These are phyloP conservation scores for Alauda arvensis DNA, from an alignment of 2,797 vertebrate species.

Conservation along the genomic window DNA sequence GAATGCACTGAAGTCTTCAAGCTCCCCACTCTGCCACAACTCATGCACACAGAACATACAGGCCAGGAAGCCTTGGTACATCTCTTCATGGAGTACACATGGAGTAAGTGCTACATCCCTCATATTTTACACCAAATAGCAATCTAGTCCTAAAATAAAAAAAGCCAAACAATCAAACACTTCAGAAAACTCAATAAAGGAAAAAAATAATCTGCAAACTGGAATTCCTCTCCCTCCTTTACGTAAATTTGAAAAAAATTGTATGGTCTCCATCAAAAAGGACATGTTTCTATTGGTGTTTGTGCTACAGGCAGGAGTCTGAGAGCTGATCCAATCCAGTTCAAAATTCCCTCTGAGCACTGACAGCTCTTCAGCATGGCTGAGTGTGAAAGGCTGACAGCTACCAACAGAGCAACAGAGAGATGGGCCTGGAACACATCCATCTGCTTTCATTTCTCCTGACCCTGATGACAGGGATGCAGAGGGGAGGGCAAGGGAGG, in stretches of 20 bases:
- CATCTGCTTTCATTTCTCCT: neutral
- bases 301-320: neutral
- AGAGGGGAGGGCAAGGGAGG: neutral
- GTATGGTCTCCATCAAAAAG: neutral
- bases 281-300: fast-evolving
- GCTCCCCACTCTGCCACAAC: neutral
- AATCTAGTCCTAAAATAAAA: neutral
- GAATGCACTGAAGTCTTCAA: neutral
- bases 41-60: neutral
- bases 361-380: neutral
- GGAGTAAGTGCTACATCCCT: neutral
- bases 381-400: neutral
- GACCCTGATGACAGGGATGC: neutral
- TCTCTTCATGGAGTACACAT: neutral
- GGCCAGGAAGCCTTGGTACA: fast-evolving
- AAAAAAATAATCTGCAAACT: neutral
- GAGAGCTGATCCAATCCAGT: neutral
- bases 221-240: neutral
- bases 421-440: neutral
- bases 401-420: neutral
- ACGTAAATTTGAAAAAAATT: neutral
- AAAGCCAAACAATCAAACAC: neutral
- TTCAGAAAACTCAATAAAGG: neutral
- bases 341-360: neutral
- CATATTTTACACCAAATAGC: neutral